Base-by-base conservation (phyloP, 2,888 invertebrate genomes). In the Apamea monoglypha region DNA sequence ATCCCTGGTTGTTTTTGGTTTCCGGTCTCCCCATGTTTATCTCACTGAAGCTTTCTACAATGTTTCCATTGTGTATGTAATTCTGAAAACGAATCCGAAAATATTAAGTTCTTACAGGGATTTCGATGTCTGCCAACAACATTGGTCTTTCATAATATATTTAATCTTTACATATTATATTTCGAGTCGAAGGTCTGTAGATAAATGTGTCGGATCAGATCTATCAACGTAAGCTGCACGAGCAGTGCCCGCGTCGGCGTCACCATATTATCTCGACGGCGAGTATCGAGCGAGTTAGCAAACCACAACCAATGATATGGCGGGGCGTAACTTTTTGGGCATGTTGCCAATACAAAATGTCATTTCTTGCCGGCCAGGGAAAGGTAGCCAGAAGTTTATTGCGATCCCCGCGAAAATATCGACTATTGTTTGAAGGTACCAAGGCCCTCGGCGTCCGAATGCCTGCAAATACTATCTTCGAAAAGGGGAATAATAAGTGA, bases 311-410 rank as follows among this genome's bases (percentile, higher is more conserved):
- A 91, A 91, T 88, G 88, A 89, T 88, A 90, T 89, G 80, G 87
- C 86, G 83, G 80, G 83, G 82, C 78, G 84, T 88, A 90, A 85
- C 84, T 91, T 91, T 84, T 91, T 92, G 84, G 94, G 94, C 93
- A 90, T 82, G 61, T 56, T 90, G 94, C 94, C 93, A 94, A 93
- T 85, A 89, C 88, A 84, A 83, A 87, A 84, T 89, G 88, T 81
- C 86, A 90, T 90, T 89, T 90, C 90, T 91, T 88, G 84, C 82
- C 83, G 83, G 87, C 87, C 85, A 78, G 87, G 82, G 76, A 85
- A 81, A 88, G 82, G 87, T 89, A 86, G 83, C 82, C 82, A 85
- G 81, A 85, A 88, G 78, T 89, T 84, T 81, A 86, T 82, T 80
- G 81, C 78, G 79, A 68, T 81, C 74, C 74, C 77, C 75, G 78